These are phyloP conservation scores for Cryptocephalus primarius DNA, from an alignment of 2,888 invertebrate genomes.

Conservation along the genomic window DNA sequence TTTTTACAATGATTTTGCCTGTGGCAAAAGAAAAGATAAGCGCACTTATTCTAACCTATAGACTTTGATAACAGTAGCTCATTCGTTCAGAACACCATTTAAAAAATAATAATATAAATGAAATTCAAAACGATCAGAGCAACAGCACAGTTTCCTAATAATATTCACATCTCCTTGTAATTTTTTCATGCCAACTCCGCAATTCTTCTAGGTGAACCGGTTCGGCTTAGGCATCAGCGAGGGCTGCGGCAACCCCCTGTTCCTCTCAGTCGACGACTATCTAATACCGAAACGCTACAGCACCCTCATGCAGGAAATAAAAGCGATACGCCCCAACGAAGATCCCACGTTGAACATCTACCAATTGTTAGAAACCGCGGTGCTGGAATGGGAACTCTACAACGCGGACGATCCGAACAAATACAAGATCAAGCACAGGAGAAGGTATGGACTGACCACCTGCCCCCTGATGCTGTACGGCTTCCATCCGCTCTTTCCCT, in stretches of 20 bases:
- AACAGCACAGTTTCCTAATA: too few relatives aligned
- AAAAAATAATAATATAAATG: too few relatives aligned
- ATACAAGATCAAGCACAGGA: slow-evolving; percentile 26
- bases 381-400: slow-evolving; percentile 28
- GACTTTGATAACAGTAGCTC: too few relatives aligned
- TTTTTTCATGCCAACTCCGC: neutral
- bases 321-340: slow-evolving; percentile 1
- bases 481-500: slow-evolving; percentile 40
- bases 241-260: slow-evolving; percentile 37
- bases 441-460: slow-evolving; percentile 38
- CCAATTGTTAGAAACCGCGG: slow-evolving; percentile 25
- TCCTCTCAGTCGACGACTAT: slow-evolving; percentile 29
- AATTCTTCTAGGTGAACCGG: slow-evolving; percentile 27
- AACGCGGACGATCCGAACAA: slow-evolving; percentile 12
- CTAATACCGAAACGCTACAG: slow-evolving; percentile 16
- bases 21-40: too few relatives aligned
- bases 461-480: slow-evolving; percentile 40
- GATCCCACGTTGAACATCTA: slow-evolving; percentile 10
- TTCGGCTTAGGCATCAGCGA: slow-evolving; percentile 40
- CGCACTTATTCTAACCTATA: too few relatives aligned
- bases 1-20: too few relatives aligned
- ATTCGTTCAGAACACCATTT: too few relatives aligned
- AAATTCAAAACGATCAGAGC: too few relatives aligned
- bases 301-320: neutral
- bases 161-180: too few relatives aligned